A percentile compares a stretch with the other conserved stretches of the same genome.
phyloP scores from a whole-genome alignment of 1,140 invertebrate species.

The Spodoptera frugiperda region DNA sequence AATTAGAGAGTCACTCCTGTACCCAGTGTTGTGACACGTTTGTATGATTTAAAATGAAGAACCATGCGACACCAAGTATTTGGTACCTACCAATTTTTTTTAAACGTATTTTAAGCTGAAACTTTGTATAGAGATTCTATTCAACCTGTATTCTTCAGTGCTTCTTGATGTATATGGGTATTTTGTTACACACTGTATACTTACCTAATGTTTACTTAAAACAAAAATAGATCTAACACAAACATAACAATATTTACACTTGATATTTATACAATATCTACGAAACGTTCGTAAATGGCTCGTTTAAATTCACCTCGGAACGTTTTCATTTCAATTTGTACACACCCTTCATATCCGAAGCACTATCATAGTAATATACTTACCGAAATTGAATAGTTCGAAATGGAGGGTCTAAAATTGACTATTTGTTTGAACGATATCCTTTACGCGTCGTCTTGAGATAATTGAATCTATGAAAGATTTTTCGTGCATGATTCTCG shows the following conservation, averaged over 20 bases:
- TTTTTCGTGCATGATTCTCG: no score
- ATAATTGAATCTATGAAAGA: background rate
- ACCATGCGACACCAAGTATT: no score
- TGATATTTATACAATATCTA: background rate
- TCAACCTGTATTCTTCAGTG: no score
- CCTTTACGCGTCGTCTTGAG: constrained; percentile 9
- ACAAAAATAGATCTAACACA: background rate
- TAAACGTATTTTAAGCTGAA: no score
- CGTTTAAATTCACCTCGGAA: constrained; percentile 27
- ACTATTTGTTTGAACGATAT: background rate
- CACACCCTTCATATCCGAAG: constrained; percentile 8
- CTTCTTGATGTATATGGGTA: no score
- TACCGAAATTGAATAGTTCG: constrained; percentile 33
- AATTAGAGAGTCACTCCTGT: no score
- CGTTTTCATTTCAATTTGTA: constrained; percentile 14
- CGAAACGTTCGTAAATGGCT: constrained; percentile 5
- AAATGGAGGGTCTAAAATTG: constrained; percentile 24
- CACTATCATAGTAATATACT: constrained; percentile 32
- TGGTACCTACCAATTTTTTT: no score
- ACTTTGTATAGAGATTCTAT: no score
- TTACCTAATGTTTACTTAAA: background rate
- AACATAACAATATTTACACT: constrained; percentile 8
- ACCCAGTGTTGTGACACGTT: no score
- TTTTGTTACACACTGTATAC: no score
- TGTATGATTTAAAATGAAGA: no score